These are phyloP conservation scores for Odocoileus virginianus DNA, from an alignment of 2,113 vertebrate species.

Conservation along the genomic window DNA sequence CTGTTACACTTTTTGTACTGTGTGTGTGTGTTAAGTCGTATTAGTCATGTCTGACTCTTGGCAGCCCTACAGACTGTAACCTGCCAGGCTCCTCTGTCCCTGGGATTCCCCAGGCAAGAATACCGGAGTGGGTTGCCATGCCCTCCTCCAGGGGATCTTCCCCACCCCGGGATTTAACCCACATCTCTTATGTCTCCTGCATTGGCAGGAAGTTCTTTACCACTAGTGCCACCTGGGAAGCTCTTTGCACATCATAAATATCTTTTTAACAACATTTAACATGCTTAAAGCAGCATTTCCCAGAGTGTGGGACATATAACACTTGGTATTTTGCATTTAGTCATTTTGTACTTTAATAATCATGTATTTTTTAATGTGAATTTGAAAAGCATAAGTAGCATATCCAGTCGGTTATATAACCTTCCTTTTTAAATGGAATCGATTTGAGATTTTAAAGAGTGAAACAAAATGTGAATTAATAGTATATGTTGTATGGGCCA, in stretches of 20 bases:
- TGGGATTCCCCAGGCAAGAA: not conserved
- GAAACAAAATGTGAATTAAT: not conserved
- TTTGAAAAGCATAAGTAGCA: slow-evolving; percentile 2
- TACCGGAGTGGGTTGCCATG: not conserved
- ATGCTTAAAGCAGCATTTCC: not conserved
- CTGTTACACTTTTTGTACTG: not conserved
- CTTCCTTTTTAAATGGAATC: slow-evolving; percentile 13
- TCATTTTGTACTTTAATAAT: not conserved
- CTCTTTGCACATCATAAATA: not conserved
- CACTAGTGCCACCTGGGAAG: not conserved
- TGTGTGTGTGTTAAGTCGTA: not conserved
- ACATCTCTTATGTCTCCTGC: not conserved
- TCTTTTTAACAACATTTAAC: not conserved
- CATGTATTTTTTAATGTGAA: not conserved
- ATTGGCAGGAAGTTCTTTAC: not conserved
- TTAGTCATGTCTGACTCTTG: not conserved
- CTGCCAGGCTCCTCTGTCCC: not conserved
- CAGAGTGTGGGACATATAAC: not conserved
- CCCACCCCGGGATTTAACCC: not conserved
- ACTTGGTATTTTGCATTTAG: not conserved
- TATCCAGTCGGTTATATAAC: not conserved
- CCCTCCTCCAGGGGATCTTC: not conserved
- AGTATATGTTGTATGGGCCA: not conserved
- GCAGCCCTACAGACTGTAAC: not conserved
- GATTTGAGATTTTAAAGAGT: not conserved